Conservation (phyloP, 2,888 invertebrate genomes). For the Lobophora halterata region DNA sequence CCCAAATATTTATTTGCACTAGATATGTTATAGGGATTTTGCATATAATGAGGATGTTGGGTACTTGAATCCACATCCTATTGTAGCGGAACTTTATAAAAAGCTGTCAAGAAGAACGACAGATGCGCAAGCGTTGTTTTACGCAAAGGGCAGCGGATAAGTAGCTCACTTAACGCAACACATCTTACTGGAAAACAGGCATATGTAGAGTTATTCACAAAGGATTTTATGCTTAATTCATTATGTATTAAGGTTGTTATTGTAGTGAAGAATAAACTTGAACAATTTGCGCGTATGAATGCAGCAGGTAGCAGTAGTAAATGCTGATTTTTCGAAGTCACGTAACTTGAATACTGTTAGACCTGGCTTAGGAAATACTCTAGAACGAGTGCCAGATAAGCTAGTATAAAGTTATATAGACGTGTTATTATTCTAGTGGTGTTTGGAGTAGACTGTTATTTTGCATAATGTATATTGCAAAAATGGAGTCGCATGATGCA, state of each 20-base stretch:
- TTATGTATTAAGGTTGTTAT: conserved; percentile 12
- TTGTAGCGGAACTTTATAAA: conserved; percentile 23
- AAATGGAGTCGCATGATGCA: conserved; percentile 2
- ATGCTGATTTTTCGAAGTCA: conserved; percentile 58
- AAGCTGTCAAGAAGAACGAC: conserved; percentile 44
- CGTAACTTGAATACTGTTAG: conserved; percentile 60
- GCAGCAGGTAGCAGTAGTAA: conserved; percentile 38
- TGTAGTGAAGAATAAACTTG: conserved; percentile 12
- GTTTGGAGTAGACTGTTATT: conserved; percentile 7
- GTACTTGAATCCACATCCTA: conserved; percentile 27
- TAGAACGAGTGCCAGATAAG: conserved; percentile 24
- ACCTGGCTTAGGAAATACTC: conserved; percentile 30
- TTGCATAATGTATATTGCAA: conserved; percentile 13
- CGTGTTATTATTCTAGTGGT: conserved; percentile 19
- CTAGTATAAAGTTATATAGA: conserved; percentile 4
- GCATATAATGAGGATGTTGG: conserved; percentile 24
- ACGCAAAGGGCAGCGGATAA: conserved; percentile 12
- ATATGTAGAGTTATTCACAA: conserved; percentile 1
- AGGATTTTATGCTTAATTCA: conserved; percentile 8
- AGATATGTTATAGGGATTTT: conserved; percentile 9
- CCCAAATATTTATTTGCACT: too few relatives aligned
- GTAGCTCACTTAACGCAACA: conserved; percentile 28
- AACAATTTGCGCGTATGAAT: conserved; percentile 21
- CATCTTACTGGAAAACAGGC: conserved; percentile 4
- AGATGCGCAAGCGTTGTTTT: conserved; percentile 34